Evolutionary conservation across 2,888 invertebrate species (phyloP).

Genomic region (Torymus auratus): DNA sequence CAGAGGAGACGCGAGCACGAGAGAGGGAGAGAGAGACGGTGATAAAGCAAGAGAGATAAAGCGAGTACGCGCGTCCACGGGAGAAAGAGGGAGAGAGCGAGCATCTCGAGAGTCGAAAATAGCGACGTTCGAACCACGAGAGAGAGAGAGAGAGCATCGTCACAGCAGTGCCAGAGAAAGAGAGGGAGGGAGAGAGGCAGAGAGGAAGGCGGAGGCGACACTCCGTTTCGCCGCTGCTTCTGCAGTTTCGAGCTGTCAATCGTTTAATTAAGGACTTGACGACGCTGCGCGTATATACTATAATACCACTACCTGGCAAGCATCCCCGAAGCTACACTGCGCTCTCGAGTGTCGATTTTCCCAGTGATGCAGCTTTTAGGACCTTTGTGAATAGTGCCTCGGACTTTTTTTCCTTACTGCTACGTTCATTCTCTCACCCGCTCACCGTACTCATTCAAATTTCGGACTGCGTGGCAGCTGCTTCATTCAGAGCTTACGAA

Average conservation of each 20-base stretch:
- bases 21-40: constrained; percentile 39
- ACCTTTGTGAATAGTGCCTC: constrained; percentile 22
- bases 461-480: constrained; percentile 1
- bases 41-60: constrained; percentile 50
- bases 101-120: constrained; percentile 67
- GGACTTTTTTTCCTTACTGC: constrained; percentile 4
- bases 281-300: constrained; percentile 46
- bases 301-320: constrained; percentile 57
- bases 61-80: constrained; percentile 25
- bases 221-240: constrained; percentile 50
- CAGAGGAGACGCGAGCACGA: constrained; percentile 59
- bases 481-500: constrained; percentile 24
- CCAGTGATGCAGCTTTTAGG: constrained; percentile 24
- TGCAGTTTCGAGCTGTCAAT: constrained; percentile 67
- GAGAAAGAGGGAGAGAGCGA: constrained; percentile 35
- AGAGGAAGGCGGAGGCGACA: not conserved
- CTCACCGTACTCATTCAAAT: constrained; percentile 40
- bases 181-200: constrained; percentile 23
- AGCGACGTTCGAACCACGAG: constrained; percentile 60
- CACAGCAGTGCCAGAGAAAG: not conserved
- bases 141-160: constrained; percentile 15
- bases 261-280: constrained; percentile 66
- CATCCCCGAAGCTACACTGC: constrained; percentile 52
- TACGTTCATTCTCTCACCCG: constrained; percentile 4
- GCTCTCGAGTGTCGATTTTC: constrained; percentile 53